phyloP scores from a whole-genome alignment of 2,113 vertebrate genomes.

The Ibidorhyncha struthersii region DNA sequence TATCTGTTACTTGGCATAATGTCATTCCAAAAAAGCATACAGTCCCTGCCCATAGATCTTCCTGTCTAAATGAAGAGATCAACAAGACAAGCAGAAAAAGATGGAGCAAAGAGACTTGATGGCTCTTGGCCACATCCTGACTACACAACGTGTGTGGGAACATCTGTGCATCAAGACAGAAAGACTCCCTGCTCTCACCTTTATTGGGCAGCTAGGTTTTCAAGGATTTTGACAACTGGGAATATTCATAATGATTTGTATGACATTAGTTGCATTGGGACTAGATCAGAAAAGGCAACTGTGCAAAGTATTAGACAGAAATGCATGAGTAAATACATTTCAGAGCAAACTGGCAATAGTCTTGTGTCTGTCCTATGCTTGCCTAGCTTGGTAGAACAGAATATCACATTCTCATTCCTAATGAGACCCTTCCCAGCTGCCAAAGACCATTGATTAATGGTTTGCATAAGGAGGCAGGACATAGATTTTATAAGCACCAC shows the following conservation, averaged over 20 bases:
- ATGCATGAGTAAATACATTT: neutral
- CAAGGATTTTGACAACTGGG: neutral
- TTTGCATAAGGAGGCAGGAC: neutral
- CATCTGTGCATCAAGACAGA: neutral
- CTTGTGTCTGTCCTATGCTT: neutral
- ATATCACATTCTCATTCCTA: neutral
- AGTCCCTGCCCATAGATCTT: neutral
- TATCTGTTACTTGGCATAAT: constrained; percentile 3
- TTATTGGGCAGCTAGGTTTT: neutral
- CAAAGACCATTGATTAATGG: neutral
- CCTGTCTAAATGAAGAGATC: constrained; percentile 46
- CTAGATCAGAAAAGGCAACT: neutral
- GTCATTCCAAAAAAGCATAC: neutral
- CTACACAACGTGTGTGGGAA: neutral
- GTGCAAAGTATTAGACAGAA: neutral
- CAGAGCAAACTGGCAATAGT: neutral
- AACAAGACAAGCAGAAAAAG: constrained; percentile 17
- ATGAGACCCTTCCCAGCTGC: neutral
- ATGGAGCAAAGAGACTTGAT: neutral
- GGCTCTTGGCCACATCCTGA: neutral
- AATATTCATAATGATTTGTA: neutral
- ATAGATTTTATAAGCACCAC: neutral
- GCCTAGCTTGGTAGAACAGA: neutral
- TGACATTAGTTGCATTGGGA: neutral
- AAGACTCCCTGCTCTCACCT: neutral